Conservation (phyloP, 2,797 vertebrate species). For the Sparus aurata region DNA sequence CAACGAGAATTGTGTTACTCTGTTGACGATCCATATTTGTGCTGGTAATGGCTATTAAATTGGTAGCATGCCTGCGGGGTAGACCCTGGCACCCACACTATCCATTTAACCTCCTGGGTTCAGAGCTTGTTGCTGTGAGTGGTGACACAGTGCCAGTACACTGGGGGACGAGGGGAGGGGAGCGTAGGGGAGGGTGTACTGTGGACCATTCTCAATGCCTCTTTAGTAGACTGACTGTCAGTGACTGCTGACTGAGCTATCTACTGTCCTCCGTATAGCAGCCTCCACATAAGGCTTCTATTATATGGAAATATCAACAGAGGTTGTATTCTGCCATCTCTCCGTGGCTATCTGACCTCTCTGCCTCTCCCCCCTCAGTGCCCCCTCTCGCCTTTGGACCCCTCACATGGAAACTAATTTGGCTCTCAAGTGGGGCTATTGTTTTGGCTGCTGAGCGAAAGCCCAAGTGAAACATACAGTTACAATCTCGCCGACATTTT, state of each 20-base stretch:
- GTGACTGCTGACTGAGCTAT: constrained; percentile 58
- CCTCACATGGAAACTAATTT: constrained; percentile 74
- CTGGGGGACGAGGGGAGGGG: neutral
- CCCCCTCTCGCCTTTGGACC: constrained; percentile 55
- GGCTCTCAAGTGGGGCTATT: constrained; percentile 74
- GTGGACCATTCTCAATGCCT: constrained; percentile 50
- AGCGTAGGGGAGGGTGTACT: neutral
- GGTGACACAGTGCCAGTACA: constrained; percentile 39
- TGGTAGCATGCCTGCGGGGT: constrained; percentile 33
- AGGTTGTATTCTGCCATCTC: constrained; percentile 54
- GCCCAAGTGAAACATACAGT: constrained; percentile 77
- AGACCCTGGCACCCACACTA: constrained; percentile 35
- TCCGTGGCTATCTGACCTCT: constrained; percentile 58
- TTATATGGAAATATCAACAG: constrained; percentile 72
- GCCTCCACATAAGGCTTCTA: constrained; percentile 61
- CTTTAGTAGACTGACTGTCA: constrained; percentile 58
- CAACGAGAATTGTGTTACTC: neutral
- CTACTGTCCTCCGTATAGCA: constrained; percentile 53
- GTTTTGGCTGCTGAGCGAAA: constrained; percentile 75
- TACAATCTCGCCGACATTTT: constrained; percentile 60
- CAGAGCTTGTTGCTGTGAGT: constrained; percentile 39
- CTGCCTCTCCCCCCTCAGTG: constrained; percentile 24
- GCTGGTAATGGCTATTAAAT: constrained; percentile 52
- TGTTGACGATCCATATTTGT: constrained; percentile 48
- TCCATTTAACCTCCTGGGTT: constrained; percentile 55